Conservation (phyloP, 2,797 vertebrate species). For the Gallirallus australis region DNA sequence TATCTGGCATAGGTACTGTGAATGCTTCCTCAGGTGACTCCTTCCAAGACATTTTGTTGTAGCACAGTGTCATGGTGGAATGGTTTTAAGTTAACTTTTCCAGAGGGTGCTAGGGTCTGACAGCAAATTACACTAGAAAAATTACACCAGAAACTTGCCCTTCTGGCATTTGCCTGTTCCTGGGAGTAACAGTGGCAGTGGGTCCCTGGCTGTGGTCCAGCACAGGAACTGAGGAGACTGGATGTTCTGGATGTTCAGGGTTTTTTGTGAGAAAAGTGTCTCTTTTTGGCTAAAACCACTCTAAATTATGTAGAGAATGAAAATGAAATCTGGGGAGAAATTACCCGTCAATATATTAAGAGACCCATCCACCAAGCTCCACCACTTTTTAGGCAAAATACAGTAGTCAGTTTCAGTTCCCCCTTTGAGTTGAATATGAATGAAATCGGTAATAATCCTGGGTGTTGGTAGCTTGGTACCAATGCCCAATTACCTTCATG, state of each 20-base stretch:
- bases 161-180: neutral
- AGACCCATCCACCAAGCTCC: neutral
- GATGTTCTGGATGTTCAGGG: neutral
- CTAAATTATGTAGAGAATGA: neutral
- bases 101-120: neutral
- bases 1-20: rapidly evolving
- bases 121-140: neutral
- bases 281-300: neutral
- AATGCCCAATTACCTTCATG: neutral
- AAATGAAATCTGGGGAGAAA: neutral
- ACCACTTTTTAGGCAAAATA: neutral
- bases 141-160: neutral
- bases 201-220: neutral
- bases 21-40: neutral
- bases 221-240: neutral
- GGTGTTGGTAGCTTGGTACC: neutral
- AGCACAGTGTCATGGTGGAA: neutral
- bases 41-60: neutral
- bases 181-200: neutral
- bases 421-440: neutral
- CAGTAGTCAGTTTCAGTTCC: neutral
- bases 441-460: neutral
- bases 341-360: neutral
- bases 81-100: neutral
- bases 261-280: neutral